phyloP scores from a whole-genome alignment of 1,140 invertebrate species.

The Drosophila sucinea region DNA sequence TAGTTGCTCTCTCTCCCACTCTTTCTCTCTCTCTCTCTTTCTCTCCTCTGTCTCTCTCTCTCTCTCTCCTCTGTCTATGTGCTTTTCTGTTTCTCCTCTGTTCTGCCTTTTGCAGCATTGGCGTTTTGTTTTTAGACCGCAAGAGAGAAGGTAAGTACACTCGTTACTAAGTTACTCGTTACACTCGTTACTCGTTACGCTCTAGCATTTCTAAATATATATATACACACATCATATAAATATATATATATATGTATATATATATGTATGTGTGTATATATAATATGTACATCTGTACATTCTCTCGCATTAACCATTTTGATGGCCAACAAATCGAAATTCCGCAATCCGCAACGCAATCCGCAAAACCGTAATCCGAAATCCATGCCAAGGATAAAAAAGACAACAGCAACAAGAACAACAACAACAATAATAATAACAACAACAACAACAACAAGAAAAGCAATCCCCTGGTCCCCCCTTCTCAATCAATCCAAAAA shows the following conservation, averaged over 20 bases:
- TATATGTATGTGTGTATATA: constrained; percentile 2
- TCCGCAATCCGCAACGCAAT: constrained; percentile 30
- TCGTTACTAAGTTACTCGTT: constrained; percentile 58
- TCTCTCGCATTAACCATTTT: constrained; percentile 18
- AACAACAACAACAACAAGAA: constrained; percentile 11
- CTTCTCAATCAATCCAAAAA: too few relatives aligned
- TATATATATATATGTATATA: background rate
- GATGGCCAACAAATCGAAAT: constrained; percentile 20
- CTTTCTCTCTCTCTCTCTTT: background rate
- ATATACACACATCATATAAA: background rate
- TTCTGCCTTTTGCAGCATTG: constrained; percentile 65
- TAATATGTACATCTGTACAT: background rate
- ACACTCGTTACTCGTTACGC: constrained; percentile 25
- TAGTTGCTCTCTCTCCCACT: constrained; percentile 25
- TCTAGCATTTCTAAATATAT: background rate
- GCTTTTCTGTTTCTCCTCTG: constrained; percentile 54
- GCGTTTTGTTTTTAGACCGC: constrained; percentile 22
- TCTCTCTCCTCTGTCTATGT: constrained; percentile 19
- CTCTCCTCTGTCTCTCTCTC: background rate
- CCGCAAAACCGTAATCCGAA: constrained; percentile 32
- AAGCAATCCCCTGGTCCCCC: background rate
- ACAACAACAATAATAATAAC: constrained; percentile 11
- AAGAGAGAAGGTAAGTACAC: constrained; percentile 59
- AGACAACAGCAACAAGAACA: constrained; percentile 15
- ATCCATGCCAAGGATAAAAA: constrained; percentile 49